These are phyloP conservation scores for Tetrapedia diversipes DNA, from an alignment of 2,888 invertebrate species.

Conservation along the genomic window DNA sequence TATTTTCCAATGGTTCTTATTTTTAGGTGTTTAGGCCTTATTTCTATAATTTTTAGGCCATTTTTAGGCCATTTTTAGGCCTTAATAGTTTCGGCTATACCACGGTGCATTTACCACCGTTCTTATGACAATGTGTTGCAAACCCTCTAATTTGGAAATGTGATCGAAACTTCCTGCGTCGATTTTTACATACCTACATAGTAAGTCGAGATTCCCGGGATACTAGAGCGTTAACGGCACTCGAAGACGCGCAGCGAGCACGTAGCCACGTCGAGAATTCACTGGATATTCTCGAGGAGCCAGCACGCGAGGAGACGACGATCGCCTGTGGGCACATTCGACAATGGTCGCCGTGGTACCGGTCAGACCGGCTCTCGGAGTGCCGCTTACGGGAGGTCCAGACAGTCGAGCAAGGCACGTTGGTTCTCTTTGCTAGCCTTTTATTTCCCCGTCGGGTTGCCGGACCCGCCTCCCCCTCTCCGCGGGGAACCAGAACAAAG, in stretches of 20 bases:
- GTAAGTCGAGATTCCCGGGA: too few species aligned
- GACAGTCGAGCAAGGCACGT: slow-evolving; percentile 31
- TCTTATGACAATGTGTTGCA: too few species aligned
- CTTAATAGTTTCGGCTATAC: too few species aligned
- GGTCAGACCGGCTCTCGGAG: slow-evolving; percentile 77
- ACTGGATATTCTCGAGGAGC: slow-evolving; percentile 21
- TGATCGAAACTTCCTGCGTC: too few species aligned
- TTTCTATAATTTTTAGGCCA: too few species aligned
- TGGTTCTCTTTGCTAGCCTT: slow-evolving; percentile 47
- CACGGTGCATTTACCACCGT: too few species aligned
- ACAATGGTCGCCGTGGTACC: slow-evolving; percentile 66
- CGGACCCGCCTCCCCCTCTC: slow-evolving; percentile 24
- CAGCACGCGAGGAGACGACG: slow-evolving; percentile 39
- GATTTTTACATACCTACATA: too few species aligned
- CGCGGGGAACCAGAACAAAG: slow-evolving; percentile 70
- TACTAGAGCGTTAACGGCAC: too few species aligned
- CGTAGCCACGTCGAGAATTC: slow-evolving; percentile 26
- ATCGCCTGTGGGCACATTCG: slow-evolving; percentile 46
- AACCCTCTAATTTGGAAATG: too few species aligned
- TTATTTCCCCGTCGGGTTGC: slow-evolving; percentile 40
- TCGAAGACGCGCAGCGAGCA: background rate
- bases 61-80: too few species aligned
- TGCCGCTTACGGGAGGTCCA: slow-evolving; percentile 75
- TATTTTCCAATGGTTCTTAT: too few species aligned
- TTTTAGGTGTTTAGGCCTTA: too few species aligned